These are phyloP conservation scores for Pagrus major DNA, from an alignment of 2,113 vertebrate species.

Conservation along the genomic window DNA sequence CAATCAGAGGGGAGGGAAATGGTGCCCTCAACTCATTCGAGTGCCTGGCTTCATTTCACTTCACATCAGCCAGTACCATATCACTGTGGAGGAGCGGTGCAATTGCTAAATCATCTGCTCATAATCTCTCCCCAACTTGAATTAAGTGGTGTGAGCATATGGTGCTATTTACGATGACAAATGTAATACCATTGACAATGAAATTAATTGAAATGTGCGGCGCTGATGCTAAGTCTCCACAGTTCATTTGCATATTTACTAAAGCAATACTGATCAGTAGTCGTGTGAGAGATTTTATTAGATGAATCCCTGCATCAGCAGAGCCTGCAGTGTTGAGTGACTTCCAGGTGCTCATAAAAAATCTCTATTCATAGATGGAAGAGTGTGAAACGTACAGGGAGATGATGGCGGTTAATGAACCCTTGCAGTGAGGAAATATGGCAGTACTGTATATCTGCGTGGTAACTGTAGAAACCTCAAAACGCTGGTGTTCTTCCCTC, in stretches of 20 bases:
- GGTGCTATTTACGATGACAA: conserved; percentile 63
- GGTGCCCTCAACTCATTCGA: conserved; percentile 50
- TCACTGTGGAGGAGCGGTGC: conserved; percentile 39
- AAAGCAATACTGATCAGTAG: conserved; percentile 36
- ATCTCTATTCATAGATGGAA: background rate
- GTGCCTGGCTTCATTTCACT: conserved; percentile 61
- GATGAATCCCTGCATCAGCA: conserved; percentile 5
- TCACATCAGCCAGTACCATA: conserved; percentile 55
- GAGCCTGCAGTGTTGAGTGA: conserved; percentile 1
- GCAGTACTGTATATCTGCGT: background rate
- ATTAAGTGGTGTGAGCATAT: conserved; percentile 63
- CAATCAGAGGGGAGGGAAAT: conserved; percentile 63
- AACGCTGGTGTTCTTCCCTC: background rate
- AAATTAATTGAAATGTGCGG: conserved; percentile 59
- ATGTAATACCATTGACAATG: conserved; percentile 58
- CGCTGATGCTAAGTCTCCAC: conserved; percentile 27
- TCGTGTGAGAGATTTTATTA: conserved; percentile 35
- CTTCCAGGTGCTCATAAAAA: conserved; percentile 51
- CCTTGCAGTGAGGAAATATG: background rate
- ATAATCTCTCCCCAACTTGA: conserved; percentile 66
- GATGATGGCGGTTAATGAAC: conserved; percentile 9
- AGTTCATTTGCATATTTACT: conserved; percentile 52
- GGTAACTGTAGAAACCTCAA: conserved; percentile 28
- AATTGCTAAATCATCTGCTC: conserved; percentile 70
- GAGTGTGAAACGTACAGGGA: conserved; percentile 4